Conservation (phyloP, 2,797 vertebrate species). For the Chloroceryle amazona region DNA sequence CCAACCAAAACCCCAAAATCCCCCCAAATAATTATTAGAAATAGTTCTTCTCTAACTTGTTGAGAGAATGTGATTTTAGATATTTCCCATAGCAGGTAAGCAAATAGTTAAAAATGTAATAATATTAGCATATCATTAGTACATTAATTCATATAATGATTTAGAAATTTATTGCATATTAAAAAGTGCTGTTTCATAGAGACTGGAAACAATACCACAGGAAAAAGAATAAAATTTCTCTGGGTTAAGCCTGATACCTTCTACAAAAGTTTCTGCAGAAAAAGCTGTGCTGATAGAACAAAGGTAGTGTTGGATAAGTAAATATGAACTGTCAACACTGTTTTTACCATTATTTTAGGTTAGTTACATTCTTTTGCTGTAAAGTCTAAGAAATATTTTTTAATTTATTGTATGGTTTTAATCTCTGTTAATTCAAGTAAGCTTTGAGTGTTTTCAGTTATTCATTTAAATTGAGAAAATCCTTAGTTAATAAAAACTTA, state of each 20-base stretch:
- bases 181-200: not conserved
- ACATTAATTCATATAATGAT: not conserved
- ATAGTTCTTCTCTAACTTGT: not conserved
- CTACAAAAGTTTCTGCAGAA: not conserved
- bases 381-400: constrained; percentile 44
- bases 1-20: not conserved
- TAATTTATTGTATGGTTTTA: constrained; percentile 54
- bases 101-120: not conserved
- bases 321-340: not conserved
- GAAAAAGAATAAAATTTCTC: not conserved
- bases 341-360: not conserved
- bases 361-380: not conserved
- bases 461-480: constrained; percentile 75
- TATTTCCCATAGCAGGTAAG: not conserved
- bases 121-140: not conserved
- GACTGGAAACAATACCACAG: not conserved
- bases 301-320: not conserved
- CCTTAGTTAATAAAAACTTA: constrained; percentile 75
- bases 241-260: not conserved
- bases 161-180: not conserved
- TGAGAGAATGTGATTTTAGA: not conserved
- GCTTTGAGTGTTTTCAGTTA: constrained; percentile 63
- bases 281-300: not conserved
- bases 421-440: constrained; percentile 61
- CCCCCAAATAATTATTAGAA: not conserved